Evolutionary conservation across 1,140 invertebrate genomes (phyloP).

Genomic region (Pogonomyrmex barbatus): DNA sequence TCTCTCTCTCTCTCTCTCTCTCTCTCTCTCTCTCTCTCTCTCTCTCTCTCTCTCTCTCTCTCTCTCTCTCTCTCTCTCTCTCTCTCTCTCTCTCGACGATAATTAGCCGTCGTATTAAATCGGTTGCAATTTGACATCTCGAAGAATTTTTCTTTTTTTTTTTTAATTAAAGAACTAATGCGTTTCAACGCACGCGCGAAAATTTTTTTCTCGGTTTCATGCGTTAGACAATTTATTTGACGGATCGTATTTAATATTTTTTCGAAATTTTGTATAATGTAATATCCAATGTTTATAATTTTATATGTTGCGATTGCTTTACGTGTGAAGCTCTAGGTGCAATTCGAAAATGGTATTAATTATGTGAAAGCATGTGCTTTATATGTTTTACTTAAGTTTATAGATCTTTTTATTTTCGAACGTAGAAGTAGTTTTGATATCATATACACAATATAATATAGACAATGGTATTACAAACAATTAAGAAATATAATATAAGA

Average conservation of each 20-base stretch:
- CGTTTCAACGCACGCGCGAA: no score
- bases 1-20: no score
- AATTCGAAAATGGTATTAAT: slow-evolving; percentile 48
- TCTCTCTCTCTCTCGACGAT: no score
- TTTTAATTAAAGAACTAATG: background rate
- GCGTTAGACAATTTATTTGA: background rate
- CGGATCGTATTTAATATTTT: slow-evolving; percentile 16
- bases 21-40: no score
- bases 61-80: no score
- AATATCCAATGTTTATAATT: background rate
- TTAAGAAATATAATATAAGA: no score
- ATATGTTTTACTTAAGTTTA: slow-evolving; percentile 27
- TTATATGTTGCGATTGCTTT: background rate
- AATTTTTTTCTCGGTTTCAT: background rate
- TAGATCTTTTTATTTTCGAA: background rate
- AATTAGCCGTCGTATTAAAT: no score
- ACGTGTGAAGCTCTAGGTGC: slow-evolving; percentile 6
- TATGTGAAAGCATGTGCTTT: slow-evolving; percentile 13
- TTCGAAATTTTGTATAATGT: background rate
- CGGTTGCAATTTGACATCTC: background rate
- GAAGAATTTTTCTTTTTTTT: background rate
- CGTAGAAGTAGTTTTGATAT: background rate
- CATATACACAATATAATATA: background rate
- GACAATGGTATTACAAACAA: slow-evolving; percentile 27
- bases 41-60: no score